A percentile compares a stretch with the other conserved stretches of the same genome.
These are phyloP conservation scores for Dorcus hopei DNA, from an alignment of 2,888 invertebrate genomes.

Conservation along the genomic window DNA sequence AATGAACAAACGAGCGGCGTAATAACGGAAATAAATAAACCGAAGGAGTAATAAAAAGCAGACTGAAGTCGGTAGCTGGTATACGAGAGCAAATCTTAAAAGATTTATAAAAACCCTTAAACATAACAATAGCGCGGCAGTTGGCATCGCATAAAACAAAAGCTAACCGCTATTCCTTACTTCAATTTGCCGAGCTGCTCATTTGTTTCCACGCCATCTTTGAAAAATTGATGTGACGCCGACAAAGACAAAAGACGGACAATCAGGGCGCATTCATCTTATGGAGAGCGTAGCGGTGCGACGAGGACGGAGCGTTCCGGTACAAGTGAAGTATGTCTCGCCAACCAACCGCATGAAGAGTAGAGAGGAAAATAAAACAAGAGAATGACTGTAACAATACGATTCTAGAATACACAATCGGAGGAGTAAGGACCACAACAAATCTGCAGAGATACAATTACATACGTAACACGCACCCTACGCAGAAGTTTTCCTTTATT, in stretches of 20 bases:
- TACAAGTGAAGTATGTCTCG: slow-evolving; percentile 38
- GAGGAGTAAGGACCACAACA: slow-evolving; percentile 17
- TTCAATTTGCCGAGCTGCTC: slow-evolving; percentile 51
- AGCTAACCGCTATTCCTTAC: slow-evolving; percentile 53
- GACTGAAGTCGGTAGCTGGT: slow-evolving; percentile 25
- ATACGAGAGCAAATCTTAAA: slow-evolving; percentile 28
- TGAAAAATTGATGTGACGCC: slow-evolving; percentile 53
- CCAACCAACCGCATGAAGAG: slow-evolving; percentile 46
- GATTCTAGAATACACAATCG: slow-evolving; percentile 46
- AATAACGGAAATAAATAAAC: slow-evolving; percentile 33
- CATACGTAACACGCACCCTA: not conserved
- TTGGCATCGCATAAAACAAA: slow-evolving; percentile 51
- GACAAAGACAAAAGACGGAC: slow-evolving; percentile 49
- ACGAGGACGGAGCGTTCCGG: slow-evolving; percentile 33
- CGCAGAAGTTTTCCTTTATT: not conserved
- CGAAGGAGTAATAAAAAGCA: slow-evolving; percentile 45
- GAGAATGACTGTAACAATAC: slow-evolving; percentile 44
- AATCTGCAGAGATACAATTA: slow-evolving; percentile 15
- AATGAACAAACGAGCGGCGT: slow-evolving; percentile 13
- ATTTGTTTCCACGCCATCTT: slow-evolving; percentile 51
- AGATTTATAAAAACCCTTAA: slow-evolving; percentile 36
- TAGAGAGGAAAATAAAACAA: slow-evolving; percentile 44
- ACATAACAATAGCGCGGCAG: slow-evolving; percentile 49
- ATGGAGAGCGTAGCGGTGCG: slow-evolving; percentile 21
- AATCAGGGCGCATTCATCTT: slow-evolving; percentile 37